phyloP scores from a whole-genome alignment of 2,797 vertebrate species.

The Pangasius larnaudii region DNA sequence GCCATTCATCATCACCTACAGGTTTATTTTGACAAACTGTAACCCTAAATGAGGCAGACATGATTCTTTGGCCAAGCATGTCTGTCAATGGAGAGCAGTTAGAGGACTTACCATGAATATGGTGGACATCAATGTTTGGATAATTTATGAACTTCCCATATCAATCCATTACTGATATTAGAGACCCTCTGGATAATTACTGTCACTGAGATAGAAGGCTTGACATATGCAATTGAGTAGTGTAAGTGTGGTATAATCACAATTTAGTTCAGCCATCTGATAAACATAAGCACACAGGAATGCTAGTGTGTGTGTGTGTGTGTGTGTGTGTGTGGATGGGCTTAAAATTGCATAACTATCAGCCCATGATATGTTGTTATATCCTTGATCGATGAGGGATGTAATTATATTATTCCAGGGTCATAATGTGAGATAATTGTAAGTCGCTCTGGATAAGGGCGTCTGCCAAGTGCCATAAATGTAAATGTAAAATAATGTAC shows the following conservation, averaged over 20 bases:
- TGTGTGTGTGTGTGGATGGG: not conserved
- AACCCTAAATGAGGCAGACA: not conserved
- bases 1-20: constrained; percentile 11
- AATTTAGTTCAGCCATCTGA: not conserved
- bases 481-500: not conserved
- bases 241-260: not conserved
- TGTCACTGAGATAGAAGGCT: not conserved
- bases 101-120: constrained; percentile 4
- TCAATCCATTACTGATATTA: not conserved
- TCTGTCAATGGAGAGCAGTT: not conserved
- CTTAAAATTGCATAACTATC: not conserved
- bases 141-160: constrained; percentile 24
- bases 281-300: too few species aligned
- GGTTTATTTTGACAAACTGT: not conserved
- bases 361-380: not conserved
- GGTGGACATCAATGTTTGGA: not conserved
- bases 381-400: not conserved
- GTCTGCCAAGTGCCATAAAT: too few species aligned
- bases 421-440: not conserved
- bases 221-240: not conserved
- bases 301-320: not conserved
- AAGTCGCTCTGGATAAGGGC: too few species aligned
- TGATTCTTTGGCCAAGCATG: not conserved
- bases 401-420: not conserved
- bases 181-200: not conserved